Conservation (phyloP, 2,113 vertebrate genomes). For the Cettia cetti region DNA sequence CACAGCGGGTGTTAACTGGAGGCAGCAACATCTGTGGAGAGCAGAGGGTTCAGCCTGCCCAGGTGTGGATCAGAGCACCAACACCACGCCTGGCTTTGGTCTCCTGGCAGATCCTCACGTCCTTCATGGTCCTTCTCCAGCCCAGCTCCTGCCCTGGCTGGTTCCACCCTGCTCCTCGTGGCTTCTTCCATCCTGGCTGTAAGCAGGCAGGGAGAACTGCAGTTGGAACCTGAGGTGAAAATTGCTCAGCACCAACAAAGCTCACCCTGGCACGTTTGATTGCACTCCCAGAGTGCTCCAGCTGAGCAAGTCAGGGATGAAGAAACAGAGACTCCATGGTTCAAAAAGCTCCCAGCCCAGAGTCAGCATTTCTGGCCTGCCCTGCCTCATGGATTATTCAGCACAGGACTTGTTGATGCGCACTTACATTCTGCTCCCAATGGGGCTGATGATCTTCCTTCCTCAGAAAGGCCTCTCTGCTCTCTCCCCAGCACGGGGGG, state of each 20-base stretch:
- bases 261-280: neutral
- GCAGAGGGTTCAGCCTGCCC: neutral
- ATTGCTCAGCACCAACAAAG: neutral
- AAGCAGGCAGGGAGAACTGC: neutral
- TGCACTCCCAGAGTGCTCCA: neutral
- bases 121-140: neutral
- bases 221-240: neutral
- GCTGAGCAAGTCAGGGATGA: neutral
- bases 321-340: neutral
- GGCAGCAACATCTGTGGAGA: neutral
- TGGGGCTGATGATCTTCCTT: neutral
- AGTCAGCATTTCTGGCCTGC: constrained; percentile 57
- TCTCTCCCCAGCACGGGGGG: accelerated
- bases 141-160: neutral
- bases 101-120: neutral
- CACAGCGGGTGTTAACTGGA: neutral
- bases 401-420: constrained; percentile 30
- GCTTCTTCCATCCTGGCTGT: neutral
- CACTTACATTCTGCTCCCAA: constrained; percentile 17
- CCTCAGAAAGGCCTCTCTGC: neutral
- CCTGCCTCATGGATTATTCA: constrained; percentile 59
- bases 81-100: accelerated
- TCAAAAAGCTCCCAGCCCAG: constrained; percentile 36
- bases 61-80: neutral
- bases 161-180: accelerated